phyloP scores from a whole-genome alignment of 2,113 vertebrate genomes.

The Mesocricetus auratus region DNA sequence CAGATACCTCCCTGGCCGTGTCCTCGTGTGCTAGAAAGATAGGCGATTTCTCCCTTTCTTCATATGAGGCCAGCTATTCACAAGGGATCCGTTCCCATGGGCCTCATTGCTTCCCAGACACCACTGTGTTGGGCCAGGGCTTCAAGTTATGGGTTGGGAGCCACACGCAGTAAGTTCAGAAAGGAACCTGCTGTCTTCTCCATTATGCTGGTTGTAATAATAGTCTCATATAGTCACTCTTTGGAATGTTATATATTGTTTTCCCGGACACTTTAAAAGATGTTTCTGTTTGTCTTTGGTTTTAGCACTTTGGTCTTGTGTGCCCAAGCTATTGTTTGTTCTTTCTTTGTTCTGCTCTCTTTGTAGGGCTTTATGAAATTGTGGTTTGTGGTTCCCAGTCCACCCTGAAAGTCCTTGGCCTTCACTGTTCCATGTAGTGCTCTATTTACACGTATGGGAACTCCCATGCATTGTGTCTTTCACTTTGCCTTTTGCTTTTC shows the following conservation, averaged over 20 bases:
- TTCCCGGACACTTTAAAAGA: not conserved
- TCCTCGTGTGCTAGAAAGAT: not conserved
- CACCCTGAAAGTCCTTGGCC: not conserved
- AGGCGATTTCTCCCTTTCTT: not conserved
- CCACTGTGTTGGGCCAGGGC: not conserved
- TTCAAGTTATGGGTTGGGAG: not conserved
- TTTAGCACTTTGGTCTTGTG: not conserved
- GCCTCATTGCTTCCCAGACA: not conserved
- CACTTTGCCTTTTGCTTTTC: not conserved
- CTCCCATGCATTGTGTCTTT: accelerated
- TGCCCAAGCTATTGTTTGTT: not conserved
- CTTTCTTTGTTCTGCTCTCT: not conserved
- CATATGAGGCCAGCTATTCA: not conserved
- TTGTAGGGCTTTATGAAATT: not conserved
- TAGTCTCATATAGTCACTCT: not conserved
- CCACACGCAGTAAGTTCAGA: not conserved
- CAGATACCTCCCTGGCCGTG: not conserved
- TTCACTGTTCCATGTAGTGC: not conserved
- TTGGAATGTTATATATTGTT: not conserved
- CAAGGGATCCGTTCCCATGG: not conserved
- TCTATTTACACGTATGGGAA: not conserved
- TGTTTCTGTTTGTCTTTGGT: not conserved
- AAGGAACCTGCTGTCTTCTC: not conserved
- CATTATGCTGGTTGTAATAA: not conserved
- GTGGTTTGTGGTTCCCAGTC: not conserved